A percentile compares a stretch with the other conserved stretches of the same genome.
Conservation (phyloP, 2,888 invertebrate genomes). For the Antheraea yamamai region DNA sequence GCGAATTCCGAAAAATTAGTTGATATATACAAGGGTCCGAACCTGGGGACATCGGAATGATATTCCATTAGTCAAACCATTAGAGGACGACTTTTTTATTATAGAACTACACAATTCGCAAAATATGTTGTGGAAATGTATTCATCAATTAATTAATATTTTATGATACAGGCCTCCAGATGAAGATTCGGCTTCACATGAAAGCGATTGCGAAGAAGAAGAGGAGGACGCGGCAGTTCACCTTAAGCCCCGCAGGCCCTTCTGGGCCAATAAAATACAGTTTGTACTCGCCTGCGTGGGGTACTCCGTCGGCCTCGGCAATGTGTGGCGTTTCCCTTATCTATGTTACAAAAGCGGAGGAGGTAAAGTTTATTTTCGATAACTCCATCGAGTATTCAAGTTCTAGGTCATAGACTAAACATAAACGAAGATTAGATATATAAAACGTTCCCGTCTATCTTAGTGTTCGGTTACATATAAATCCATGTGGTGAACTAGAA, state of each 20-base stretch:
- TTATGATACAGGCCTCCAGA: constrained; percentile 84
- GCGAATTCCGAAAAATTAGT: no score
- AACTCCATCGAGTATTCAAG: constrained; percentile 17
- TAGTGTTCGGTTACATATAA: not conserved
- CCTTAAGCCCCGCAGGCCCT: constrained; percentile 89
- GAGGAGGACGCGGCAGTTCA: constrained; percentile 87
- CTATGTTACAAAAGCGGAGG: constrained; percentile 95
- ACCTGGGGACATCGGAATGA: no score
- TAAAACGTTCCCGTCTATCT: not conserved
- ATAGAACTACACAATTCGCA: not conserved
- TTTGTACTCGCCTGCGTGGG: constrained; percentile 94
- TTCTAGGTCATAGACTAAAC: constrained; percentile 20
- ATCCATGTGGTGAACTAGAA: constrained; percentile 3
- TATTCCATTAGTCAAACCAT: no score
- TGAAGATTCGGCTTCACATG: constrained; percentile 88
- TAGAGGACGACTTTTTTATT: no score
- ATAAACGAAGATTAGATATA: constrained; percentile 22
- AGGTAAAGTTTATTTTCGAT: constrained; percentile 78
- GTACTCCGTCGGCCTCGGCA: constrained; percentile 94
- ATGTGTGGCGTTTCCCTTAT: constrained; percentile 96
- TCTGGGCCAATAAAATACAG: constrained; percentile 94
- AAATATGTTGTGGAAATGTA: not conserved
- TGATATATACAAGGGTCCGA: no score
- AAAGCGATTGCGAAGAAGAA: constrained; percentile 87
- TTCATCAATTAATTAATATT: not conserved